Base-by-base conservation (phyloP, 2,113 vertebrate species). In the Anhinga rufa region DNA sequence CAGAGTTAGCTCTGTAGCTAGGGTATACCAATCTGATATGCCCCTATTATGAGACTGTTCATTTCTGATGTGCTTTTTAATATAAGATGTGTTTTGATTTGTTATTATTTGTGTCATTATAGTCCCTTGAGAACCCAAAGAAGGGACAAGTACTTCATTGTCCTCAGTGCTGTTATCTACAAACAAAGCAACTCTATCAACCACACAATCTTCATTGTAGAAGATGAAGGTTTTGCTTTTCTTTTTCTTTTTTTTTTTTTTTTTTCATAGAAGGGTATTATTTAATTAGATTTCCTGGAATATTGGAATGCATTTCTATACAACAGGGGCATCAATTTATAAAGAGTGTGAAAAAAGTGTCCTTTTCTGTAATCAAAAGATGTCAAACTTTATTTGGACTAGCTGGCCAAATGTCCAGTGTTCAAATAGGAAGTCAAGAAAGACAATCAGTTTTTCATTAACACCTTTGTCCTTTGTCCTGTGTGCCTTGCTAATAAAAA, bases 41-140 rank as follows among this genome's bases (percentile, higher is more conserved):
- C 22, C 62, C 54, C 81, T 93, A 82, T 90, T 95, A 79, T 95
- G 25, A 91, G 74, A 29, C 48, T 71, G 12, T 20, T 94, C 36
- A 58, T 86, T 95, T 69, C 76, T 90, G 49, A 26, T 49, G 14
- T 62, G 54, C 36, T 85, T 97, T 96, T 90, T 90, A 96, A 94
- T 95, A 94, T 82, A 76, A 93, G 36, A 12, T 72, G 16, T 57
- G 34, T 79, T 88, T 94, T 85, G 42, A 93, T 82, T 91, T 93
- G 75, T 90, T 93, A 90, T 93, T 97, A 49, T 94, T 96, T 95
- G 40, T 94, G 75, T 91, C 89, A 44, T 20, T 46, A 26, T 1
- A 54, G 71, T 46, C n/a, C 54, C 60, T 62, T 80, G 40, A 89
- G 51, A 90, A 36, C 28, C 15, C 58, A 77, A 91, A 49, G 66